Percentiles rank a stretch among this genome's conserved stretches.
These are phyloP conservation scores for Pontoporia blainvillei DNA, from an alignment of 2,113 vertebrate genomes.

Conservation along the genomic window DNA sequence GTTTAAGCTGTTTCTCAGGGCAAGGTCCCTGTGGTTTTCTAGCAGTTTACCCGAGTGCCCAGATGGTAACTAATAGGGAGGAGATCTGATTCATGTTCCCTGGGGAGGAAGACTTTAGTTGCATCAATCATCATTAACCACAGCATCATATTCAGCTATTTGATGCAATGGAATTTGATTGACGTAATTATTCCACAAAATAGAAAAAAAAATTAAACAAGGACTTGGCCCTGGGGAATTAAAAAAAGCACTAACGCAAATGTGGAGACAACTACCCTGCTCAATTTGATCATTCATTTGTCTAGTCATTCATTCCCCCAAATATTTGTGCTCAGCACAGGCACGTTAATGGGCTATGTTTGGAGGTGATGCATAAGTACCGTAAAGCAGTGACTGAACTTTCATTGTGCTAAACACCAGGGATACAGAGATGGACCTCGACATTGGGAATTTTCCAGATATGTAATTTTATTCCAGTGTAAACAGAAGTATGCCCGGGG, in stretches of 20 bases:
- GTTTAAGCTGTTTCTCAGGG: neutral
- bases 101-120: neutral
- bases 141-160: neutral
- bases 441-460: neutral
- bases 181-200: conserved; percentile 1
- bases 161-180: conserved; percentile 40
- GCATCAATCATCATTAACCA: conserved; percentile 30
- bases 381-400: neutral
- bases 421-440: neutral
- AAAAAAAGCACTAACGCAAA: neutral
- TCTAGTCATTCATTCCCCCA: neutral
- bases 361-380: neutral
- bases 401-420: neutral
- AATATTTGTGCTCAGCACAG: neutral
- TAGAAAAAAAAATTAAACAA: conserved; percentile 46
- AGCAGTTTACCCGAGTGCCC: neutral
- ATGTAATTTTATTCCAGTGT: neutral
- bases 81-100: neutral
- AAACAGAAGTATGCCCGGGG: neutral
- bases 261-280: neutral
- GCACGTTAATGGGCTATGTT: neutral
- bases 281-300: conserved; percentile 14
- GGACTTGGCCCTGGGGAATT: neutral
- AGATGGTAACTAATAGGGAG: conserved; percentile 3
- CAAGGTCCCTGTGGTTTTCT: neutral